phyloP scores from a whole-genome alignment of 2,797 vertebrate genomes.

The Gastrophryne carolinensis region DNA sequence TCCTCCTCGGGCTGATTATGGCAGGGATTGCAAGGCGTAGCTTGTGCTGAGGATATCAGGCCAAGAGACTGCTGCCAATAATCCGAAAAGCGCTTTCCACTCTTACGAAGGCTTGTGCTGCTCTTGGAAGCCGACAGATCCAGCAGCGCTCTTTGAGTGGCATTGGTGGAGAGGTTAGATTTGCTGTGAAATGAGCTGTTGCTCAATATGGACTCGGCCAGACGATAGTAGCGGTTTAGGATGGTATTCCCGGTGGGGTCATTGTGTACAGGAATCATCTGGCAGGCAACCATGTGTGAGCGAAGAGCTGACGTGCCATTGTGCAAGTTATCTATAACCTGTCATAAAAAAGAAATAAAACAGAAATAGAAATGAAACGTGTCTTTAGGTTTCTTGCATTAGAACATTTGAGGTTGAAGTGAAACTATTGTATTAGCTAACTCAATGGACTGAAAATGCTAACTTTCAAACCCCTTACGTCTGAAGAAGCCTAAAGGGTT shows the following conservation, averaged over 20 bases:
- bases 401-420: no score
- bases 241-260: constrained; percentile 65
- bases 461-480: no score
- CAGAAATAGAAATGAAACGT: neutral
- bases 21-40: constrained; percentile 53
- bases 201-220: constrained; percentile 49
- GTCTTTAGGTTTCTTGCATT: no score
- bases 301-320: constrained; percentile 45
- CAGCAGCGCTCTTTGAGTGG: constrained; percentile 38
- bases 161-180: neutral
- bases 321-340: constrained; percentile 60
- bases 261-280: constrained; percentile 66
- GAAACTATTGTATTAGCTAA: no score
- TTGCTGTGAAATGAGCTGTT: neutral
- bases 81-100: constrained; percentile 49
- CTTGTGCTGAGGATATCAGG: constrained; percentile 62
- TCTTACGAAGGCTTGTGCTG: constrained; percentile 52
- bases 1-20: constrained; percentile 53
- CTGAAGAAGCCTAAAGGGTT: no score
- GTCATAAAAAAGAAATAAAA: constrained; percentile 29
- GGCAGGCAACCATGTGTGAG: constrained; percentile 64
- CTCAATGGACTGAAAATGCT: no score
- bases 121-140: constrained; percentile 51
- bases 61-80: constrained; percentile 67
- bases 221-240: constrained; percentile 61